A percentile compares a stretch with the other conserved stretches of the same genome.
Evolutionary conservation across 2,888 invertebrate genomes (phyloP).

Genomic region (Cheilosia urbana): DNA sequence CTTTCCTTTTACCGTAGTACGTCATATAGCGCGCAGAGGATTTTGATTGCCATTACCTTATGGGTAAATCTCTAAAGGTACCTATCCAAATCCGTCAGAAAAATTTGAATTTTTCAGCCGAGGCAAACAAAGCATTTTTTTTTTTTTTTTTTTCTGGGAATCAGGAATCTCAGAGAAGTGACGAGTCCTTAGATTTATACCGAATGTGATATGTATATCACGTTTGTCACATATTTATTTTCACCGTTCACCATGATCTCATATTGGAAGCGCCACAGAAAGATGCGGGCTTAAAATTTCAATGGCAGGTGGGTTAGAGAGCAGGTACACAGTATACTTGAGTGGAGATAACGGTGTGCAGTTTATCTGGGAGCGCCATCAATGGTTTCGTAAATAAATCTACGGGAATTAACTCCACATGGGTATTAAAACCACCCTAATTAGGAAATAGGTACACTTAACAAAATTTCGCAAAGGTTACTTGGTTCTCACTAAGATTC

Average conservation of each 20-base stretch:
- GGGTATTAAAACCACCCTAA: too few relatives aligned
- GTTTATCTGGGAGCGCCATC: background rate
- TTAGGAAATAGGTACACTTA: too few relatives aligned
- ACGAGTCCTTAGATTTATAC: background rate
- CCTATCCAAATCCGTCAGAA: slow-evolving; percentile 22
- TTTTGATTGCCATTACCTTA: slow-evolving; percentile 29
- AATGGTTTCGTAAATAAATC: too few relatives aligned
- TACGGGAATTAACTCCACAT: too few relatives aligned
- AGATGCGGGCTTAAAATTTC: too few relatives aligned
- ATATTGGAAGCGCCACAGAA: slow-evolving; percentile 21
- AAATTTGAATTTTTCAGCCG: slow-evolving; percentile 32
- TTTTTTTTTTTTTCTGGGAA: slow-evolving; percentile 15
- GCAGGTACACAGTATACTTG: too few relatives aligned
- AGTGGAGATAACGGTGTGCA: too few relatives aligned
- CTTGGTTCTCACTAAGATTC: too few relatives aligned
- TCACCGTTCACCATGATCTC: slow-evolving; percentile 26
- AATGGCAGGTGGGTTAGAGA: too few relatives aligned
- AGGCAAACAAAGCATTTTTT: slow-evolving; percentile 37
- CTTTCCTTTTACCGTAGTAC: background rate
- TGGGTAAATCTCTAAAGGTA: slow-evolving; percentile 13
- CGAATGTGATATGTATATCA: slow-evolving; percentile 37
- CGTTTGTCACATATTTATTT: slow-evolving; percentile 54
- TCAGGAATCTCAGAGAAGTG: slow-evolving; percentile 35
- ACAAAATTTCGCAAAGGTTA: too few relatives aligned
- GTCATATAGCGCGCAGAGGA: slow-evolving; percentile 18